phyloP scores from a whole-genome alignment of 92 coral and sea anemone genomes.

The Porites cylindrica region DNA sequence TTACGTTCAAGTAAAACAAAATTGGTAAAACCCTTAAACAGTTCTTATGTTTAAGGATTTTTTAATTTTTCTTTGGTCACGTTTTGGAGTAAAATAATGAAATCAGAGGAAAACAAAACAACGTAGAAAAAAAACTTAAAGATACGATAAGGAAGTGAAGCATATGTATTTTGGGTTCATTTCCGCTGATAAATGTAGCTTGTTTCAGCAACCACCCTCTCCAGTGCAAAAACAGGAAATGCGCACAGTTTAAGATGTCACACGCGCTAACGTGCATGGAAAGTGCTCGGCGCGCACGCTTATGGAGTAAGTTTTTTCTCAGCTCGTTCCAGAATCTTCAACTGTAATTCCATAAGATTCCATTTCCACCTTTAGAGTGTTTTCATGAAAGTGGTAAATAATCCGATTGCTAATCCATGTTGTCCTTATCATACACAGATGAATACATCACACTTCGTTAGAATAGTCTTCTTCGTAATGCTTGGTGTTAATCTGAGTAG shows the following conservation, averaged over 20 bases:
- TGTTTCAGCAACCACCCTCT: background rate
- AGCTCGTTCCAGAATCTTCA: too few species aligned
- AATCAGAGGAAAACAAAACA: too few species aligned
- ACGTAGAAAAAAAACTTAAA: too few species aligned
- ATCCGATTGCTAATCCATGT: background rate
- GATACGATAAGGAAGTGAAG: background rate
- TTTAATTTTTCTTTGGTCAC: too few species aligned
- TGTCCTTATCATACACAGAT: constrained; percentile 10
- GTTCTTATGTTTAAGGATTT: too few species aligned
- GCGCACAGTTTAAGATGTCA: background rate
- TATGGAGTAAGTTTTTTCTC: background rate
- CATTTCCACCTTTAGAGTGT: too few species aligned
- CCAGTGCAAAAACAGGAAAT: background rate
- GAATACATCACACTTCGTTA: constrained; percentile 4
- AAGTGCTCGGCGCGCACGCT: background rate
- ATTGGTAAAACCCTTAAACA: too few species aligned
- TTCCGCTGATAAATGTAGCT: background rate
- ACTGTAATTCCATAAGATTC: too few species aligned
- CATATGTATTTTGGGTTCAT: background rate
- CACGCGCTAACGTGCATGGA: background rate
- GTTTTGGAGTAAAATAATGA: too few species aligned
- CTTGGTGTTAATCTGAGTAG: constrained; percentile 11
- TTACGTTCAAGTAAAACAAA: too few species aligned
- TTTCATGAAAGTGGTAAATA: too few species aligned
- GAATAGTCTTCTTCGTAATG: constrained; percentile 10